Base-by-base conservation (phyloP, 37 sponge, comb jelly and placozoan genomes). In the Theonella swinhoei region DNA sequence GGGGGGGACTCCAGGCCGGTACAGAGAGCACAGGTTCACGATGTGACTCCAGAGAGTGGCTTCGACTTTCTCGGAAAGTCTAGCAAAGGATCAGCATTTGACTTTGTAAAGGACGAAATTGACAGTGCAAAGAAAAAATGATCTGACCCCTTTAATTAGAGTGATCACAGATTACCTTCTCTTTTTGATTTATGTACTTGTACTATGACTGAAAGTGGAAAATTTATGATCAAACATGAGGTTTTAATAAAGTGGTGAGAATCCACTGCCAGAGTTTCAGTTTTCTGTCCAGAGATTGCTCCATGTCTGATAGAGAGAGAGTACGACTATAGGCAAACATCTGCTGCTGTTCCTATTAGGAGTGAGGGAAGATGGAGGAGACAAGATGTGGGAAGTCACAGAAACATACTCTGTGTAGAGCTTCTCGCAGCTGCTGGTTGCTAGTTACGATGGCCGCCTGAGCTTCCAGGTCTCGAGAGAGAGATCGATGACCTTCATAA, bases 101-200 rank as follows among this genome's bases (percentile, higher is more conserved):
- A 93, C 70, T 96, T 96, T 84, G 94, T 96, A 5, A 72, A 90
- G 39, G 94, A 88, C 2, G 94, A 93, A 39, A 96, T 96, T 14
- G 54, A 47, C 14, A 47, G 7, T 47, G 54, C 54, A 14, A 47
- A 47, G 54, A 47, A 47, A 47, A 47, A 47, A 14, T 47, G 54
- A 47, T 47, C 54, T 47, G 54, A 47, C 14, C 54, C 14, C 54
- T n/a, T n/a, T n/a, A n/a, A n/a, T n/a, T n/a, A n/a, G n/a, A n/a
- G n/a, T n/a, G n/a, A n/a, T n/a, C n/a, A n/a, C n/a, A n/a, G n/a
- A n/a, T n/a, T n/a, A n/a, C n/a, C n/a, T n/a, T n/a, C n/a, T n/a
- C n/a, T n/a, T n/a, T n/a, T n/a, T n/a, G n/a, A n/a, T n/a, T n/a
- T n/a, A n/a, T n/a, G n/a, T n/a, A n/a, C n/a, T n/a, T n/a, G n/a